Base-by-base conservation (phyloP, 2,888 invertebrate genomes). In the Trileptium ribeirensis region DNA sequence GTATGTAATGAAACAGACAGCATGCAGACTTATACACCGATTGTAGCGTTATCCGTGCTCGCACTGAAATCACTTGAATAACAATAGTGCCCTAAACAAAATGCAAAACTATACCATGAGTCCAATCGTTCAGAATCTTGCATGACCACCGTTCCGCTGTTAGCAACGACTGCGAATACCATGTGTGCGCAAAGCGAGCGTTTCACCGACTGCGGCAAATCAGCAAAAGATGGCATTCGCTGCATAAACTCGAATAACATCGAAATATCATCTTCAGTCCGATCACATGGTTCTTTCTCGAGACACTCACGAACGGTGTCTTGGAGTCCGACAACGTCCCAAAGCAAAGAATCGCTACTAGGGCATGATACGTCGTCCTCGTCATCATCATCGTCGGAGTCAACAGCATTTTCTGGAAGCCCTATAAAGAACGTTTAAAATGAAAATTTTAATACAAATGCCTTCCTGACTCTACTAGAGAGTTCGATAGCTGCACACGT, bases 61-160 rank as follows among this genome's bases (percentile, higher is more conserved):
- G n/a, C n/a, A n/a, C n/a, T n/a, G n/a, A n/a, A n/a, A n/a, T n/a
- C n/a, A n/a, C n/a, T n/a, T n/a, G n/a, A n/a, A n/a, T n/a, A n/a
- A n/a, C n/a, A n/a, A n/a, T n/a, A n/a, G n/a, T n/a, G n/a, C n/a
- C n/a, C n/a, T n/a, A n/a, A n/a, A n/a, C n/a, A n/a, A n/a, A n/a
- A n/a, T n/a, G n/a, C n/a, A n/a, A n/a, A n/a, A n/a, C n/a, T 19
- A 24, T 3, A 88, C 98, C 98, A 98, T 38, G 97, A 97, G 90
- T 99, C 99, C 87, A 99, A 92, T 91, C 97, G 96, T 90, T 99
- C 98, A n/a, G 96, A 96, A 90, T 99, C 95, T 88, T 95, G 96
- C 93, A 99, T 95, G 2, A 99, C 97, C 83, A 96, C 92, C 51
- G 97, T 98, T 37, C 95, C 96, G 67, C 96, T 94, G 88, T 96